phyloP scores from a whole-genome alignment of 2,888 invertebrate genomes.

The Lasioglossum malachurum region DNA sequence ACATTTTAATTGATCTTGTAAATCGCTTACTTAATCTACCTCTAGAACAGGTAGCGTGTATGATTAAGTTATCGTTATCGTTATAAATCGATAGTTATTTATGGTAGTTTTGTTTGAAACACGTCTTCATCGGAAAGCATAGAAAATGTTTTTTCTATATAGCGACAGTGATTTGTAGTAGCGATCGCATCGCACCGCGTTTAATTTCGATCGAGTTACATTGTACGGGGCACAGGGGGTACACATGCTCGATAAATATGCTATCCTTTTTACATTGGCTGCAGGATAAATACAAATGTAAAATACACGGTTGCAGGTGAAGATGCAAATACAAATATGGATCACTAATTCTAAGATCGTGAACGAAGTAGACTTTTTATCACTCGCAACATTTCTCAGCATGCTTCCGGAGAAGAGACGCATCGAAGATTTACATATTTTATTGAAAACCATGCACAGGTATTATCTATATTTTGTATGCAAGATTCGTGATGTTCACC shows the following conservation, averaged over 20 bases:
- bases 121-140: conserved; percentile 10
- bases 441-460: conserved; percentile 83
- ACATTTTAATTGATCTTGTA: conserved; percentile 78
- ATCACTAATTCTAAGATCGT: conserved; percentile 76
- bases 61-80: conserved; percentile 8
- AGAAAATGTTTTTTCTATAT: conserved; percentile 21
- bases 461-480: conserved; percentile 42
- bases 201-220: conserved; percentile 24
- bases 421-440: conserved; percentile 80
- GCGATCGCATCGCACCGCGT: background rate
- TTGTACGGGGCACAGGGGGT: background rate
- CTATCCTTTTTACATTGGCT: conserved; percentile 18
- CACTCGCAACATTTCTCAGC: conserved; percentile 82
- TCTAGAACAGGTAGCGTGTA: conserved; percentile 74
- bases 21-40: conserved; percentile 81
- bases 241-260: conserved; percentile 29
- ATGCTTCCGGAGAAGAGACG: conserved; percentile 81
- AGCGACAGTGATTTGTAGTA: conserved; percentile 4
- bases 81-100: conserved; percentile 18
- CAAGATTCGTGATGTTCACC: conserved; percentile 37
- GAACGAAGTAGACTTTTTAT: conserved; percentile 82
- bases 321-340: conserved; percentile 82
- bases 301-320: conserved; percentile 76
- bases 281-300: conserved; percentile 41
- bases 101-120: conserved; percentile 10